phyloP scores from a whole-genome alignment of 2,888 invertebrate genomes.

The Leptopterna dolabrata region DNA sequence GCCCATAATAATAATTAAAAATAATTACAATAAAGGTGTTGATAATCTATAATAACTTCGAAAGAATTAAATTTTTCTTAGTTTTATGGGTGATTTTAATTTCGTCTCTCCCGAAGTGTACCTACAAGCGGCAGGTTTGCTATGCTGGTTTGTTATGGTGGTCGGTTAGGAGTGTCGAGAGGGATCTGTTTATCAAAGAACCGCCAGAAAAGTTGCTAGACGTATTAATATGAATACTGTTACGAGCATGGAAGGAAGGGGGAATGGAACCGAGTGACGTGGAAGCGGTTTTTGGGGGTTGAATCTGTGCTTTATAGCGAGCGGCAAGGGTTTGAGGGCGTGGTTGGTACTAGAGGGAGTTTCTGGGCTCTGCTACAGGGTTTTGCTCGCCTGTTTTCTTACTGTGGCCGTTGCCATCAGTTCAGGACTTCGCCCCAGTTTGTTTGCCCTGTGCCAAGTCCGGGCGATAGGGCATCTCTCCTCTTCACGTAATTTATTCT shows the following conservation, averaged over 20 bases:
- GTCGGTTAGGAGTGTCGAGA: no score
- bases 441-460: conserved; percentile 17
- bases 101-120: no score
- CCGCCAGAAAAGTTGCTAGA: background rate
- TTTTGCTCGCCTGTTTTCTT: conserved; percentile 26
- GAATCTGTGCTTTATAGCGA: conserved; percentile 17
- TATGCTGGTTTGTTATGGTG: no score
- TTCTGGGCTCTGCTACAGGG: background rate
- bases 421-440: conserved; percentile 8
- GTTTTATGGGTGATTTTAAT: no score
- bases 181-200: background rate
- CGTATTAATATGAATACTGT: conserved; percentile 20
- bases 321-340: background rate
- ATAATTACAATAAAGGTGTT: no score
- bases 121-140: no score
- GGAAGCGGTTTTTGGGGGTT: background rate
- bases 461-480: background rate
- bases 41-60: no score
- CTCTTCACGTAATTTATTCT: background rate
- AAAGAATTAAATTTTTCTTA: no score
- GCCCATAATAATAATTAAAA: no score
- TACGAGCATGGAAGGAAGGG: no score
- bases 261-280: background rate
- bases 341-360: background rate
- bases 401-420: background rate